Evolutionary conservation across 2,113 vertebrate genomes (phyloP).

Genomic region (Scomber japonicus): DNA sequence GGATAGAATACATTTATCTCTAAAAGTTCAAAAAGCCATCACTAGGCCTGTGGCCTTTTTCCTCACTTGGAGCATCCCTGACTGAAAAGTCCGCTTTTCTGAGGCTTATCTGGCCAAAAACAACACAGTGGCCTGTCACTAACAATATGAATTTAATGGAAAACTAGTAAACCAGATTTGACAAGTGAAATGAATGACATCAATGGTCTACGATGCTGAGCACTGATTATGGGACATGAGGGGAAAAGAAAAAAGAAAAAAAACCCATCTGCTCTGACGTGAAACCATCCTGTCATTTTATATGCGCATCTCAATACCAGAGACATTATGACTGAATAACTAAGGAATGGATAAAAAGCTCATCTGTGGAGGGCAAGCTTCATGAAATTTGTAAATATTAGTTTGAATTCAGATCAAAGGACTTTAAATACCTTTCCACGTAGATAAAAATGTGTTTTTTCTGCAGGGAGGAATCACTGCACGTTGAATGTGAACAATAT

Average conservation of each 20-base stretch:
- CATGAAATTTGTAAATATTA: background rate
- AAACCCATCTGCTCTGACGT: background rate
- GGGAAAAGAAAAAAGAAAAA: too few species aligned
- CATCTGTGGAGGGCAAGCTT: too few species aligned
- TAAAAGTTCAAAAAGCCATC: background rate
- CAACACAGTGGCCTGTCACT: too few species aligned
- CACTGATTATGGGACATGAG: too few species aligned
- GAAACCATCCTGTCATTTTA: background rate
- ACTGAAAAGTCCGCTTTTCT: too few species aligned
- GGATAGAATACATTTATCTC: background rate
- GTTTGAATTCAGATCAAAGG: background rate
- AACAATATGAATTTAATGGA: background rate
- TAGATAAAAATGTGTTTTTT: too few species aligned
- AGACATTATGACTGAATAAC: background rate
- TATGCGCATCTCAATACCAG: background rate
- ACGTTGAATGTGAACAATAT: too few species aligned
- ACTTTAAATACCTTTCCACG: too few species aligned
- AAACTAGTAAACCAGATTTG: background rate
- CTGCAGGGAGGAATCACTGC: too few species aligned
- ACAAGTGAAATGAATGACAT: background rate
- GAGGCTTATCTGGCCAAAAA: too few species aligned
- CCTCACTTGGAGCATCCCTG: background rate
- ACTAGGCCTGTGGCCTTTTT: background rate
- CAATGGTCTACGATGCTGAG: background rate
- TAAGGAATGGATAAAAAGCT: background rate